Evolutionary conservation across 2,888 invertebrate species (phyloP), one percentile per base, ranked within the genome.

Genomic region (Diadromus collaris): DNA sequence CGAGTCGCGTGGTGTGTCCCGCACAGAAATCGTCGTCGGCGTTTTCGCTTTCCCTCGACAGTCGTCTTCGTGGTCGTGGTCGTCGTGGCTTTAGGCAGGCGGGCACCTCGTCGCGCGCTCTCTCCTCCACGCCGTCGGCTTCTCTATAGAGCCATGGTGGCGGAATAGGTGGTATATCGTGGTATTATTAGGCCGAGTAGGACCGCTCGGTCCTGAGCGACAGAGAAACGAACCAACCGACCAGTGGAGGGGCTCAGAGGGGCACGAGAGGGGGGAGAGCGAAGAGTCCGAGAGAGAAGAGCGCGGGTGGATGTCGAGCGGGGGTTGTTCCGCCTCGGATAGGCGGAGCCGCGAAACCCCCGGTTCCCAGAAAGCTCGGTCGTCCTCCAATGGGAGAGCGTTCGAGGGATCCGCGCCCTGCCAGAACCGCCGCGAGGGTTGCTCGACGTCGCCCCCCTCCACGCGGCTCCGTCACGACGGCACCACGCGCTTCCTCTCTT

Each of bases 81-180:
- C 82, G 76, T 79, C 80, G 83, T 85, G 83, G 82, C 67, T 51
- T 71, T 73, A 71, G 71, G 80, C 78, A 81, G 81, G 83, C 78
- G 80, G 81, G 83, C 85, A 84, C 83, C 83, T 85, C 79, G 85
- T 82, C 82, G 84, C 85, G 79, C 83, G 86, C 84, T 41, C 82
- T 68, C 83, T 70, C 74, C 70, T 83, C 82, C 82, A 80, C 79
- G 81, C 48, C 51, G 76, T 79, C 76, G 65, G 65, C 79, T 70
- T 77, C 77, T 80, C 82, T 85, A 87, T 85, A 87, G 88, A 86
- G 85, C 86, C 89, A 89, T 89, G 88, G 88, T 88, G 88, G 86
- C 88, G 85, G 86, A 89, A 87, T 89, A 86, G 88, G 87, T 87
- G 76, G 85, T 88, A 87, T 88, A 88, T 87, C 86, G 86, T 82